Percentiles rank a stretch among this genome's conserved stretches.
These are phyloP conservation scores for Drosophila orosa DNA, from an alignment of 1,140 invertebrate genomes.

Conservation along the genomic window DNA sequence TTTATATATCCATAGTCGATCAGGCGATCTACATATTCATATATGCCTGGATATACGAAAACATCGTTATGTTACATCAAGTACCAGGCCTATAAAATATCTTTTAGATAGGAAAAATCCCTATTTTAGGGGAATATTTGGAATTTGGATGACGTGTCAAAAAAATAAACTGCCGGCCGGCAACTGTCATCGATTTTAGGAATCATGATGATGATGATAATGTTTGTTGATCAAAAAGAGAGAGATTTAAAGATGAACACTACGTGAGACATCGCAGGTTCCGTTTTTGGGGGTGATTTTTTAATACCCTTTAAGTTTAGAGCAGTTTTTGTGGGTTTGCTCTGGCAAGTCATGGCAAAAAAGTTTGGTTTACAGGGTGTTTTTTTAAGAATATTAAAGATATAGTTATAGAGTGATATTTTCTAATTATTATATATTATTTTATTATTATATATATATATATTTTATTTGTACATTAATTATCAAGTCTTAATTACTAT, in stretches of 20 bases:
- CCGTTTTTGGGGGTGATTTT: not conserved
- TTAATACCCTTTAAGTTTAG: conserved; percentile 1
- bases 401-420: too few species aligned
- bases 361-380: not conserved
- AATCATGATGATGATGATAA: conserved; percentile 7
- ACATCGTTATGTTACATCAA: not conserved
- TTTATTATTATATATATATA: too few species aligned
- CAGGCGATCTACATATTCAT: conserved; percentile 48
- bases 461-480: too few species aligned
- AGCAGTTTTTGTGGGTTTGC: not conserved
- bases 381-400: not conserved
- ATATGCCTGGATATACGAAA: conserved; percentile 5
- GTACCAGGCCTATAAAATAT: not conserved
- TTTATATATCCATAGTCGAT: conserved; percentile 17
- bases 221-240: conserved; percentile 14
- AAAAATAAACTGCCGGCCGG: conserved; percentile 41
- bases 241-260: conserved; percentile 8
- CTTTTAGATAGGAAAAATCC: not conserved
- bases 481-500: not conserved
- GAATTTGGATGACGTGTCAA: conserved; percentile 25
- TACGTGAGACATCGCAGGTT: conserved; percentile 64
- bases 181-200: conserved; percentile 13
- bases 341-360: not conserved
- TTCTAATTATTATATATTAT: too few species aligned
- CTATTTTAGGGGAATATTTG: conserved; percentile 7